Conservation (phyloP, 2,113 vertebrate genomes). For the Psilopogon haemacephalus region DNA sequence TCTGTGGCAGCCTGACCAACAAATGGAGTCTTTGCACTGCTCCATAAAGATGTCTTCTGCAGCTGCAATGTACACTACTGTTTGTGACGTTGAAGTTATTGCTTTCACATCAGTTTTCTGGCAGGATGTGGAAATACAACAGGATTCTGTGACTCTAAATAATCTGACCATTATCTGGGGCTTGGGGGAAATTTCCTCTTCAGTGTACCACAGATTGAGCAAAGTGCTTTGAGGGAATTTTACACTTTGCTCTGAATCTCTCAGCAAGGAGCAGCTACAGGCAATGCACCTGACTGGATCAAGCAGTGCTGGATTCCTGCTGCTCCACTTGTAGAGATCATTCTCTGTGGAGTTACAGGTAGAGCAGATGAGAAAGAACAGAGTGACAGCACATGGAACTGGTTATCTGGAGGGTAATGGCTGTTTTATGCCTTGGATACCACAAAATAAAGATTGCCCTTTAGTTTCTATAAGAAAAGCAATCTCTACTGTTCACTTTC, state of each 20-base stretch:
- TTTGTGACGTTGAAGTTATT: neutral
- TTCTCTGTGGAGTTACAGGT: neutral
- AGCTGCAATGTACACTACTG: neutral
- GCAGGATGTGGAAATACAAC: neutral
- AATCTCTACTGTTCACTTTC: neutral
- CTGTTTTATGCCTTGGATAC: neutral
- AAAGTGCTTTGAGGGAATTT: constrained; percentile 13
- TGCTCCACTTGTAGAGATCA: neutral
- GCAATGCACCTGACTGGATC: neutral
- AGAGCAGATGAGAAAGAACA: neutral
- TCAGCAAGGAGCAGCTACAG: neutral
- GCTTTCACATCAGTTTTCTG: neutral
- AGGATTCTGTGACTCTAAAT: neutral
- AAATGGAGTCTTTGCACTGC: neutral
- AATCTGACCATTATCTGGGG: neutral
- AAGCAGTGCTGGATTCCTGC: neutral
- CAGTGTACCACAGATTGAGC: neutral
- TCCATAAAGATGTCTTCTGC: neutral
- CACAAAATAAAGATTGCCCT: neutral
- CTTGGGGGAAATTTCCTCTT: constrained; percentile 1
- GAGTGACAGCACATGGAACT: neutral
- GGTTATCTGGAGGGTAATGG: neutral
- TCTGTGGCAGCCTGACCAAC: neutral
- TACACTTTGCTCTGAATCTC: neutral
- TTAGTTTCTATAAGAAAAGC: neutral